Evolutionary conservation across 2,888 invertebrate genomes (phyloP), one percentile per base, ranked within the genome.

Genomic region (Nineta flava): DNA sequence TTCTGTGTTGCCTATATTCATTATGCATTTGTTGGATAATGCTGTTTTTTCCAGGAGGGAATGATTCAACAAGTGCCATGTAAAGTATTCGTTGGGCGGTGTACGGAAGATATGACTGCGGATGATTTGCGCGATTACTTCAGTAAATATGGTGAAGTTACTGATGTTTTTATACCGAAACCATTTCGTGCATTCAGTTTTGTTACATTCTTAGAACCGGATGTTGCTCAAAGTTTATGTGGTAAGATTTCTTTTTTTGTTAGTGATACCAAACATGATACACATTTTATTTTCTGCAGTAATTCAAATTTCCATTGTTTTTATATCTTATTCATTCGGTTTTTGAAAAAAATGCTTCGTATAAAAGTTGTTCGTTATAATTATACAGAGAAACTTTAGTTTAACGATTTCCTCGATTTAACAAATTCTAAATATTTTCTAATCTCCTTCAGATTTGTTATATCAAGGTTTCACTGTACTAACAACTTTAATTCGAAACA

Each of bases 161-260:
- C 82, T 3, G 88, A 90, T 66, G 87, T 88, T 52, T 90, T 87
- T 65, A 85, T 90, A 61, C 88, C 88, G 42, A 82, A 82, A 60
- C 88, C 88, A n/a, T 88, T 88, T 67, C 72, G 82, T 46, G 82
- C 82, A 40, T 83, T 85, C 64, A 81, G 82, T 58, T 90, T 90
- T 67, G 87, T 90, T 44, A 88, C 87, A 19, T 86, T 90, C 66
- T 70, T 83, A 52, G 85, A 86, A 62, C 79, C 86, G 0, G 83
- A 84, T 59, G 80, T 86, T 50, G 87, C 87, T 9, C 83, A 83
- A 64, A 76, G 77, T 15, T 69, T 87, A 35, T 85, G 85, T 60
- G 87, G 86, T 0, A 32, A 48, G 41, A 21, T 26, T 26, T 6
- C 21, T 19, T 43, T 43, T 13, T 16, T 16, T 43, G 15, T 43